phyloP scores from a whole-genome alignment of 2,888 invertebrate species.

The Griposia aprilina region DNA sequence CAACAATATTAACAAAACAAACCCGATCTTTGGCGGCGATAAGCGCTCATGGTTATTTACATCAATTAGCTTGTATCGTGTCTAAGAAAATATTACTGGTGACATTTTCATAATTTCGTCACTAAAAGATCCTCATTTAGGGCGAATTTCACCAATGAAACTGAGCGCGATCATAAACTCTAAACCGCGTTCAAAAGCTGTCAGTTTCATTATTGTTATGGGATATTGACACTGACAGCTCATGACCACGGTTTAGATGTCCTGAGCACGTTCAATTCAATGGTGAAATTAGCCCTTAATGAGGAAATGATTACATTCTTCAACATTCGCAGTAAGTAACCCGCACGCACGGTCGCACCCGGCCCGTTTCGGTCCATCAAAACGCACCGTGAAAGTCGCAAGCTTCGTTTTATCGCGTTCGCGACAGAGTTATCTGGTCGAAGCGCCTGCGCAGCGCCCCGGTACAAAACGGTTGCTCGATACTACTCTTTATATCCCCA shows the following conservation, averaged over 20 bases:
- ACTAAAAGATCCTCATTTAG: neutral
- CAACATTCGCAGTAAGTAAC: slow-evolving; percentile 60
- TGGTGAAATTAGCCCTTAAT: neutral
- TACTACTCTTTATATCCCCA: slow-evolving; percentile 73
- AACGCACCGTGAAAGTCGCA: slow-evolving; percentile 76
- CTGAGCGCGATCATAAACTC: neutral
- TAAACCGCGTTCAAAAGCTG: neutral
- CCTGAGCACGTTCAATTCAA: neutral
- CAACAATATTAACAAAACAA: neutral
- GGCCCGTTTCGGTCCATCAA: slow-evolving; percentile 79
- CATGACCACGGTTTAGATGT: neutral
- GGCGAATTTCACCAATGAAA: neutral
- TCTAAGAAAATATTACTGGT: neutral
- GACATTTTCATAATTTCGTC: too few species aligned
- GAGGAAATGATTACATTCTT: neutral
- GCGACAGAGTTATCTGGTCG: slow-evolving; percentile 74
- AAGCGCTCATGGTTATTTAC: neutral
- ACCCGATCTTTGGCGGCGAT: neutral
- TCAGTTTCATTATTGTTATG: neutral
- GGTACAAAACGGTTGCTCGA: slow-evolving; percentile 74
- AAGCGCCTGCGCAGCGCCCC: slow-evolving; percentile 68
- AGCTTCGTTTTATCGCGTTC: slow-evolving; percentile 80
- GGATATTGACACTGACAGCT: neutral
- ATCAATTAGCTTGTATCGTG: neutral
- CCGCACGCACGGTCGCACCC: slow-evolving; percentile 65